Evolutionary conservation across 2,888 invertebrate genomes (phyloP).

Genomic region (Epistrophe eligans): DNA sequence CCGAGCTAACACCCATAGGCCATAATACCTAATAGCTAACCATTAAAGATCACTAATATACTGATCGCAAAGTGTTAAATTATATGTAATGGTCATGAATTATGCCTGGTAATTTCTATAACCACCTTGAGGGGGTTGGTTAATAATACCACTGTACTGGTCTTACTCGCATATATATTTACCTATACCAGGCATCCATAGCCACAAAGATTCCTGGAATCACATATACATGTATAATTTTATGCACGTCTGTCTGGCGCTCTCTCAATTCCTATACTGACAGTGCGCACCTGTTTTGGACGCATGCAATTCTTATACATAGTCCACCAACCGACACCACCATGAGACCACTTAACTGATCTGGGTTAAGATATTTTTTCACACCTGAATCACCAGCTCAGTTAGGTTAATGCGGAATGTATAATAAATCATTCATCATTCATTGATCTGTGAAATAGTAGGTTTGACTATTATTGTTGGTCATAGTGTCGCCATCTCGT

Average conservation of each 20-base stretch:
- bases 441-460: background rate
- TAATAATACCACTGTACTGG: slow-evolving; percentile 64
- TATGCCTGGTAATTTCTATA: slow-evolving; percentile 41
- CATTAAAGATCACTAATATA: slow-evolving; percentile 67
- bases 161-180: slow-evolving; percentile 26
- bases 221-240: slow-evolving; percentile 12
- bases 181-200: slow-evolving; percentile 12
- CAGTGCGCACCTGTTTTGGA: slow-evolving; percentile 45
- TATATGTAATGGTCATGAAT: slow-evolving; percentile 73
- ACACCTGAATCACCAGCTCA: slow-evolving; percentile 21
- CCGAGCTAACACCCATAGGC: slow-evolving; percentile 23
- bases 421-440: slow-evolving; percentile 72
- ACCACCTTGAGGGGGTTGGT: slow-evolving; percentile 40
- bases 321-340: background rate
- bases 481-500: slow-evolving; percentile 26
- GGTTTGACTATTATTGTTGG: background rate
- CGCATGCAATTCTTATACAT: background rate
- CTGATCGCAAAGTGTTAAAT: slow-evolving; percentile 72
- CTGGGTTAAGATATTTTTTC: slow-evolving; percentile 42
- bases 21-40: slow-evolving; percentile 45
- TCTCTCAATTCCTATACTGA: background rate
- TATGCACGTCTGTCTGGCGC: slow-evolving; percentile 35
- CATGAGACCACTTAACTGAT: slow-evolving; percentile 46
- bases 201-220: slow-evolving; percentile 46
- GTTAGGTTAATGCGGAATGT: slow-evolving; percentile 24